phyloP scores from a whole-genome alignment of 2,113 vertebrate genomes.

The Malurus alboscapulatus region DNA sequence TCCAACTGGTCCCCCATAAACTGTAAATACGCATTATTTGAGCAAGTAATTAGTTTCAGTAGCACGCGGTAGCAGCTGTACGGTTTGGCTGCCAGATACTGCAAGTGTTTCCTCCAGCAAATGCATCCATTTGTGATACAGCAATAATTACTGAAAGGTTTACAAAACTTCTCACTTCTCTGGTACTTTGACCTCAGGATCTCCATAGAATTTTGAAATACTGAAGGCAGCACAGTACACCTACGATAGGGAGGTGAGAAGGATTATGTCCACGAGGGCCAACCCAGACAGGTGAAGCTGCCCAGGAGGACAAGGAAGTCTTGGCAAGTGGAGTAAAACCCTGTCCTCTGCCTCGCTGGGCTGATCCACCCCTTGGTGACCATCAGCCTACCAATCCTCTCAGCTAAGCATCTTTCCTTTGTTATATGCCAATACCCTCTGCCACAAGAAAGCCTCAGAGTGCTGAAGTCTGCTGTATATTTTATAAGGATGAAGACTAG shows the following conservation, averaged over 20 bases:
- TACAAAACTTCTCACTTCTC: neutral
- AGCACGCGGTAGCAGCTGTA: constrained; percentile 17
- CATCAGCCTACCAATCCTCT: neutral
- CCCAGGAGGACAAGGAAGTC: neutral
- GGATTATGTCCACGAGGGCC: neutral
- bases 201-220: neutral
- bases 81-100: constrained; percentile 10
- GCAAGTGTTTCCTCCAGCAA: neutral
- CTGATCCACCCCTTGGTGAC: neutral
- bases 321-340: neutral
- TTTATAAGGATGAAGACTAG: neutral
- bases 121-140: neutral
- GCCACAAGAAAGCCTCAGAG: neutral
- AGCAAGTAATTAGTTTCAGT: constrained; percentile 44
- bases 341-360: neutral
- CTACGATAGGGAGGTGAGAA: neutral
- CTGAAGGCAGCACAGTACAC: neutral
- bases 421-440: neutral
- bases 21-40: constrained; percentile 9
- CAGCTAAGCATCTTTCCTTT: neutral
- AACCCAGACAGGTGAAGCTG: neutral
- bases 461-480: neutral
- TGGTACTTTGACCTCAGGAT: neutral
- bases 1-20: constrained; percentile 32
- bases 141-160: neutral